Evolutionary conservation across 2,797 vertebrate genomes (phyloP).

Genomic region (Clamator glandarius): DNA sequence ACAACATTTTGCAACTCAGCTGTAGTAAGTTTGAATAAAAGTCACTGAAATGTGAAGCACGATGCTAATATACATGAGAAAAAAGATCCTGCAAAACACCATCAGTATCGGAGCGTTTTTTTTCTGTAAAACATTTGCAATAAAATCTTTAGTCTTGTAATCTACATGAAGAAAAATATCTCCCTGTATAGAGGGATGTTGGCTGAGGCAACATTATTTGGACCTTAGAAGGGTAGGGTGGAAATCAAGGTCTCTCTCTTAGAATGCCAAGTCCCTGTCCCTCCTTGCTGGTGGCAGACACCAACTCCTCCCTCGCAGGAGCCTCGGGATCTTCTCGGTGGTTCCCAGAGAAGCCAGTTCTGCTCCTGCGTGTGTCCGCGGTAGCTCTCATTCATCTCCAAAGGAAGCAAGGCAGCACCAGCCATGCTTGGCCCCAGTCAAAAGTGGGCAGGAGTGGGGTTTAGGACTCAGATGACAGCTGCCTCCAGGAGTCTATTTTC

Average conservation of each 20-base stretch:
- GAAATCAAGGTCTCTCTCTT: background rate
- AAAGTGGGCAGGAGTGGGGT: background rate
- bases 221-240: background rate
- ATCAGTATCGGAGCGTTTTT: background rate
- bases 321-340: background rate
- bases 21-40: constrained; percentile 75
- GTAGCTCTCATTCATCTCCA: background rate
- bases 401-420: background rate
- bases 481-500: background rate
- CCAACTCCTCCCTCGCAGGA: background rate
- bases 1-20: constrained; percentile 76
- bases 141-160: background rate
- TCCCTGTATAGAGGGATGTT: background rate
- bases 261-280: accelerated
- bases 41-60: constrained; percentile 67
- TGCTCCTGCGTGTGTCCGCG: background rate
- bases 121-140: background rate
- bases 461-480: background rate
- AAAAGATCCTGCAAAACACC: constrained; percentile 26
- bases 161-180: background rate
- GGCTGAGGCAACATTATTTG: background rate
- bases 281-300: background rate
- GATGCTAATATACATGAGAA: constrained; percentile 17
- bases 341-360: background rate
- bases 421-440: accelerated